Base-by-base conservation (phyloP, 1,140 invertebrate species). In the Drosophila ogumai region DNA sequence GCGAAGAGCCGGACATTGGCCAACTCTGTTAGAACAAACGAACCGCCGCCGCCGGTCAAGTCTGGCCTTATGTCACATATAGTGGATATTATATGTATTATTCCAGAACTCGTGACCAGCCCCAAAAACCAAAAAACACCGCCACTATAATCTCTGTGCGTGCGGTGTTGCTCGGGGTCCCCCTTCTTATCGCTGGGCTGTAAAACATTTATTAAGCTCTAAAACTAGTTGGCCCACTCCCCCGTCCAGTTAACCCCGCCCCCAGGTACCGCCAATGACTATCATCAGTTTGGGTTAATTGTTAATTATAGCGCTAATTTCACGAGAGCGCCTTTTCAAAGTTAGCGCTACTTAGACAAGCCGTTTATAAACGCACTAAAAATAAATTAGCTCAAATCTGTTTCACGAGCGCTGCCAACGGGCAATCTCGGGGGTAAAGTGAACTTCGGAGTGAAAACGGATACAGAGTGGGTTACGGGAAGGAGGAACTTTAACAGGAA, bases 271-370 rank as follows among this genome's bases (percentile, higher is more conserved):
- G 36, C 28, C 43, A 54, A 63, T 40, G 49, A 50, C 73, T 74
- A 73, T 63, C 68, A 75, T 75, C 69, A 75, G 61, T 58, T 56
- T 43, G 49, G 60, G 73, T 40, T 75, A 75, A 75, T 79, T 65
- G 80, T 88, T 90, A 90, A 90, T 84, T 90, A 81, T 90, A 88
- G 85, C 76, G 81, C 81, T 88, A 77, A 85, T 81, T 90, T 80
- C 49, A 49, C 54, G 49, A 57, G 61, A 79, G 66, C 59, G 67
- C 64, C 68, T 72, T 72, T 47, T 64, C 81, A 79, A 68, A 65
- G 77, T 86, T 88, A 80, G 73, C 85, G 85, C 84, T 88, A 90
- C 81, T 90, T 88, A 81, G 85, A 81, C 68, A 68, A 63, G 67
- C 73, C 68, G 78, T 84, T 87, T 90, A 84, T 90, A 78, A 74